Percentiles rank a stretch among this genome's conserved stretches.
These are phyloP conservation scores for Rhynchonycteris naso DNA, from an alignment of 2,797 vertebrate species.

Conservation along the genomic window DNA sequence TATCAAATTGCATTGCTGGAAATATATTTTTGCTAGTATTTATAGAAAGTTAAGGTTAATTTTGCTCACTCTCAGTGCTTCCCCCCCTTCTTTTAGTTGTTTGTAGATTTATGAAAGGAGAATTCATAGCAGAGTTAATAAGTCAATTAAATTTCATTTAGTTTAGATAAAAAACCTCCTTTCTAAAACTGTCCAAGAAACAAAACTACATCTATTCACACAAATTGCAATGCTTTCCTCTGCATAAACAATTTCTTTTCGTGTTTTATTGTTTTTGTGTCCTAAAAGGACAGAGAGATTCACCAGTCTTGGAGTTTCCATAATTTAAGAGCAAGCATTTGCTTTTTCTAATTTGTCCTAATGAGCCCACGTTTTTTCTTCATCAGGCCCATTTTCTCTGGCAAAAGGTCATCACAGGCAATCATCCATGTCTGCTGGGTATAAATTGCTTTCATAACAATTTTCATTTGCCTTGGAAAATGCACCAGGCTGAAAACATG, in stretches of 20 bases:
- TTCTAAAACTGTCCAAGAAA: constrained; percentile 67
- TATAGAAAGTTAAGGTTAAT: constrained; percentile 55
- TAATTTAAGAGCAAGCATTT: constrained; percentile 80
- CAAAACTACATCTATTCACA: constrained; percentile 57
- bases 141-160: constrained; percentile 80
- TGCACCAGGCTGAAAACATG: constrained; percentile 61
- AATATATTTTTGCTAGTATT: background rate
- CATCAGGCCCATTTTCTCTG: constrained; percentile 76
- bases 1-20: background rate
- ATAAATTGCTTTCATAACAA: constrained; percentile 82
- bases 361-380: constrained; percentile 79
- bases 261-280: constrained; percentile 76
- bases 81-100: constrained; percentile 32
- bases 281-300: constrained; percentile 70
- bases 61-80: background rate
- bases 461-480: constrained; percentile 79
- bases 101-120: constrained; percentile 64
- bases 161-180: constrained; percentile 63
- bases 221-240: constrained; percentile 59
- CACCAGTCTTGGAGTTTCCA: constrained; percentile 71
- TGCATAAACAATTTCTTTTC: constrained; percentile 75
- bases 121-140: constrained; percentile 70
- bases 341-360: constrained; percentile 81
- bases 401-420: constrained; percentile 80
- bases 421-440: constrained; percentile 78